Evolutionary conservation across 2,888 invertebrate genomes (phyloP).

Genomic region (Pyrochroa serraticornis): DNA sequence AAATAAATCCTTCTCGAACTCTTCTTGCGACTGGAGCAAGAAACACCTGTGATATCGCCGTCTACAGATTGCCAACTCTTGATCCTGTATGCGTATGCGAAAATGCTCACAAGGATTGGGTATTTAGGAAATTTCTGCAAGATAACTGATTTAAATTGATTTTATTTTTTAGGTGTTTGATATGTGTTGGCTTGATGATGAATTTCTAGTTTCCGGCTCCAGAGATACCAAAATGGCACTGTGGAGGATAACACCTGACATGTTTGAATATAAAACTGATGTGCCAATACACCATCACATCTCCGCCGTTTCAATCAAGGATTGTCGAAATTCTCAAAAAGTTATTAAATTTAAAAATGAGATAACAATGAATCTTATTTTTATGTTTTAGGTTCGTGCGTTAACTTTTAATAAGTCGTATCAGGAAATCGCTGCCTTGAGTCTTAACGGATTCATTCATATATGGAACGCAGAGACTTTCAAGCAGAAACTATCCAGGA

Average conservation of each 20-base stretch:
- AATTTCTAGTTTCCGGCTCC: conserved; percentile 92
- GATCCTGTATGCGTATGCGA: conserved; percentile 95
- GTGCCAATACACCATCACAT: conserved; percentile 64
- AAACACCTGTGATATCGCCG: conserved; percentile 91
- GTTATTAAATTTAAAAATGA: conserved; percentile 42
- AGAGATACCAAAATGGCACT: conserved; percentile 89
- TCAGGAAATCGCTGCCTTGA: conserved; percentile 88
- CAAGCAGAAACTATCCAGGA: conserved; percentile 83
- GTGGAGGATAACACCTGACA: conserved; percentile 75
- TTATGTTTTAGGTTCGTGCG: conserved; percentile 69
- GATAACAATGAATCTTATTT: conserved; percentile 1
- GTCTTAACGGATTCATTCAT: conserved; percentile 92
- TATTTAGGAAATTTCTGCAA: conserved; percentile 55
- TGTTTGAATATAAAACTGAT: conserved; percentile 57
- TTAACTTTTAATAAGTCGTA: conserved; percentile 85
- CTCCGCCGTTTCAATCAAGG: conserved; percentile 73
- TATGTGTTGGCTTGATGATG: conserved; percentile 95
- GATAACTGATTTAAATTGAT: conserved; percentile 19
- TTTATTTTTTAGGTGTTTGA: conserved; percentile 68
- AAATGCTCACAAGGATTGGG: conserved; percentile 89
- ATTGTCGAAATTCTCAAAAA: conserved; percentile 77
- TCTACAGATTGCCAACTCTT: conserved; percentile 88
- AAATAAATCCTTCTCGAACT: conserved; percentile 91
- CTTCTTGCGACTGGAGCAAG: conserved; percentile 90
- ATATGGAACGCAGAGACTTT: conserved; percentile 91